phyloP scores from a whole-genome alignment of 2,797 vertebrate species.

The Parauchenoglanis ngamensis region DNA sequence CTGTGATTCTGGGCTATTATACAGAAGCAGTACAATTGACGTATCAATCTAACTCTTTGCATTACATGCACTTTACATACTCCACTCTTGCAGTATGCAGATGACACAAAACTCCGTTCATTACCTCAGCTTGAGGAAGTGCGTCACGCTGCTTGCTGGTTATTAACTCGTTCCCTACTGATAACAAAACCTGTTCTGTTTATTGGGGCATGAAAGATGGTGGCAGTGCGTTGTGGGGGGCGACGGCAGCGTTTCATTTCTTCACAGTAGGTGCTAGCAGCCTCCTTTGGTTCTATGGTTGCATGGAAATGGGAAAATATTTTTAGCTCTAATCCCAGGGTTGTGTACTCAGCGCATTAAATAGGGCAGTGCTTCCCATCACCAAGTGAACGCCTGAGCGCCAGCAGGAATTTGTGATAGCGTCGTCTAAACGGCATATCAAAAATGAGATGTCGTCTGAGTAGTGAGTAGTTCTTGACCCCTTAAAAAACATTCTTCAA shows the following conservation, averaged over 20 bases:
- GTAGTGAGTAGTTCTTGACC: neutral
- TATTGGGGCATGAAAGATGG: conserved; percentile 37
- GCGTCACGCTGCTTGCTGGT: neutral
- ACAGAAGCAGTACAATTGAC: neutral
- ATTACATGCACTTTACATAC: neutral
- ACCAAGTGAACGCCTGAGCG: conserved; percentile 8
- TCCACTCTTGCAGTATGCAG: neutral
- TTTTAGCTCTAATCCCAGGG: conserved; percentile 52
- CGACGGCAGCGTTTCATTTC: conserved; percentile 40
- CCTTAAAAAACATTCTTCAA: too few species aligned
- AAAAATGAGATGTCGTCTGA: neutral
- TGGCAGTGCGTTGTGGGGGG: conserved; percentile 22
- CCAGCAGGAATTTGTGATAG: neutral
- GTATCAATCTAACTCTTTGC: neutral
- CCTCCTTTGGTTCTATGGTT: neutral
- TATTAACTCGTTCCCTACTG: conserved; percentile 16
- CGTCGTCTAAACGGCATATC: neutral
- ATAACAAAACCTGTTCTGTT: conserved; percentile 34
- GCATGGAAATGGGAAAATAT: conserved; percentile 45
- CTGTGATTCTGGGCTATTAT: neutral
- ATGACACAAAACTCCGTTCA: neutral
- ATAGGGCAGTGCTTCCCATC: neutral
- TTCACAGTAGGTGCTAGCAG: conserved; percentile 29
- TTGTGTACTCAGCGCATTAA: conserved; percentile 34
- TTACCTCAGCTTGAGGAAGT: neutral